These are phyloP conservation scores for Edolisoma coerulescens DNA, from an alignment of 2,113 vertebrate genomes.

Conservation along the genomic window DNA sequence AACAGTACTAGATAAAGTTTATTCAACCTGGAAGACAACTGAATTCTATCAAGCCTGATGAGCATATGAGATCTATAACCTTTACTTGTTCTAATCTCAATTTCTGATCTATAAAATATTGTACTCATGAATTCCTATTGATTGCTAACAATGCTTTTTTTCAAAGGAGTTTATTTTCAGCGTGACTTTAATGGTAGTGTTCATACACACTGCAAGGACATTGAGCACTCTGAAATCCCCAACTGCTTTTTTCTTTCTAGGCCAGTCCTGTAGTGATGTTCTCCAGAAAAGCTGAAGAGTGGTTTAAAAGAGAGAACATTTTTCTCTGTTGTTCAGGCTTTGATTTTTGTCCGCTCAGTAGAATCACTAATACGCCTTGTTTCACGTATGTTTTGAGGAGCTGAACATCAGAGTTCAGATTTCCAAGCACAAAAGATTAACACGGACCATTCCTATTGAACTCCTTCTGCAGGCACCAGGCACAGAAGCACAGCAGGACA, in stretches of 20 bases:
- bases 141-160: not conserved
- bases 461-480: not conserved
- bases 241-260: conserved; percentile 2
- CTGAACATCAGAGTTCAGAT: not conserved
- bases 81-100: not conserved
- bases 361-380: conserved; percentile 4
- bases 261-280: conserved; percentile 22
- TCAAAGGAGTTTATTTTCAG: not conserved
- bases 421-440: conserved; percentile 35
- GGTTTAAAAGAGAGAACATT: not conserved
- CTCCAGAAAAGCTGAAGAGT: not conserved
- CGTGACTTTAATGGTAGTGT: not conserved
- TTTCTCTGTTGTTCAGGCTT: conserved; percentile 44
- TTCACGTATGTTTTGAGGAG: not conserved
- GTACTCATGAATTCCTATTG: not conserved
- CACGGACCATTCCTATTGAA: not conserved
- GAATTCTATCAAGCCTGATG: not conserved
- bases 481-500: not conserved
- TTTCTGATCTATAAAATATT: not conserved
- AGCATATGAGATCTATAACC: not conserved
- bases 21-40: not conserved
- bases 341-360: conserved; percentile 35
- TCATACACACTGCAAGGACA: not conserved
- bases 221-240: not conserved
- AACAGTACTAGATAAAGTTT: not conserved